phyloP scores from a whole-genome alignment of 2,113 vertebrate species.

The Gavialis gangeticus region DNA sequence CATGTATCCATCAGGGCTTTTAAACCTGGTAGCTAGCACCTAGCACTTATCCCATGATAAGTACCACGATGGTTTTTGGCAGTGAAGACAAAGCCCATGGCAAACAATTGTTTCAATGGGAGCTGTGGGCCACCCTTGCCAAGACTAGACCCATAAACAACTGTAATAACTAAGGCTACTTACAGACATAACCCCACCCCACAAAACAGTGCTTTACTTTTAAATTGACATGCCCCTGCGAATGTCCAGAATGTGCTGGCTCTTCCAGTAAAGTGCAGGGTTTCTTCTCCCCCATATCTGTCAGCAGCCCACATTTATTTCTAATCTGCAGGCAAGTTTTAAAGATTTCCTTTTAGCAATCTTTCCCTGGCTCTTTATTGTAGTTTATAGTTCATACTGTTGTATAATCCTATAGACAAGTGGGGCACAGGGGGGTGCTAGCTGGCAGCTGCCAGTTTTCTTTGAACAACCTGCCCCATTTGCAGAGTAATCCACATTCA shows the following conservation, averaged over 20 bases:
- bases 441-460: not conserved
- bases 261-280: too few species aligned
- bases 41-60: not conserved
- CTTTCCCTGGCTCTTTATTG: not conserved
- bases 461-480: not conserved
- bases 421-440: not conserved
- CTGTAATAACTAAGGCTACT: too few species aligned
- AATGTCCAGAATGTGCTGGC: too few species aligned
- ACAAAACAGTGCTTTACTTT: too few species aligned
- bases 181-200: too few species aligned
- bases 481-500: not conserved
- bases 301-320: not conserved
- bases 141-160: not conserved
- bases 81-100: not conserved
- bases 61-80: not conserved
- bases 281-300: too few species aligned
- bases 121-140: rapidly evolving
- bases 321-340: rapidly evolving
- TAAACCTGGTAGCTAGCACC: not conserved
- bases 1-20: not conserved
- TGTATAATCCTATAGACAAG: conserved; percentile 6
- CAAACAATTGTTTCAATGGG: not conserved
- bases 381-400: conserved; percentile 22
- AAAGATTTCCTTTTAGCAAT: not conserved
- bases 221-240: too few species aligned